Percentiles rank a stretch among this genome's conserved stretches.
Evolutionary conservation across 1,140 invertebrate species (phyloP).

Genomic region (Drosophila nigromelanica): DNA sequence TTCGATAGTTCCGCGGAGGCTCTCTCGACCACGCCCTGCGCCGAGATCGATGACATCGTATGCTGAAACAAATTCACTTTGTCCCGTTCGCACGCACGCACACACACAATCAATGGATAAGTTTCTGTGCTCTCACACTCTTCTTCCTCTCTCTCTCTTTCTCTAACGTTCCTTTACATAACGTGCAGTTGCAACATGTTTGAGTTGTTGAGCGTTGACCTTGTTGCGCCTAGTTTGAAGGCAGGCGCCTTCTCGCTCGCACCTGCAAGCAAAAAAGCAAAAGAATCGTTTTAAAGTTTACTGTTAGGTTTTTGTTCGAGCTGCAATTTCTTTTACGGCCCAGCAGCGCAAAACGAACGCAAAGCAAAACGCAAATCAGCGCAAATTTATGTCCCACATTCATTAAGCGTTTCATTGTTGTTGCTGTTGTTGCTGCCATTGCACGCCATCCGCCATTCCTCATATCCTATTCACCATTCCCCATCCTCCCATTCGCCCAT

Average conservation of each 20-base stretch:
- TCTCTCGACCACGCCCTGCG: conserved; percentile 90
- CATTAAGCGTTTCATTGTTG: conserved; percentile 20
- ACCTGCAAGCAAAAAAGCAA: conserved; percentile 24
- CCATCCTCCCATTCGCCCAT: conserved; percentile 14
- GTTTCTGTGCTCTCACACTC: conserved; percentile 1
- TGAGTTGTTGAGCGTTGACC: conserved; percentile 28
- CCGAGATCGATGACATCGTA: conserved; percentile 84
- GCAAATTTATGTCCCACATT: conserved; percentile 46
- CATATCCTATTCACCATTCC: conserved; percentile 41
- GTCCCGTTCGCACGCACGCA: conserved; percentile 49
- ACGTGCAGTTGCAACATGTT: conserved; percentile 37
- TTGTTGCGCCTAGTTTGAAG: conserved; percentile 20
- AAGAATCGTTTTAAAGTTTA: conserved; percentile 18
- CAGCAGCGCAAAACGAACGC: neutral
- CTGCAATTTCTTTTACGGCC: conserved; percentile 14
- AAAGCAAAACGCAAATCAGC: conserved; percentile 22
- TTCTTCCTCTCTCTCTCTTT: neutral
- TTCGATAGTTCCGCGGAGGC: conserved; percentile 94
- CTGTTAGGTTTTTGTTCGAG: conserved; percentile 17
- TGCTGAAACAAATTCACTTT: conserved; percentile 83
- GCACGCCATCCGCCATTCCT: conserved; percentile 27
- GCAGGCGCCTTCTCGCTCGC: neutral
- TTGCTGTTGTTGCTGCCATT: conserved; percentile 5
- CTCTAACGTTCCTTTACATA: conserved; percentile 18
- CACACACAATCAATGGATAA: conserved; percentile 2